Base-by-base conservation (phyloP, 2,888 invertebrate species). In the Drosophila mayaguana region DNA sequence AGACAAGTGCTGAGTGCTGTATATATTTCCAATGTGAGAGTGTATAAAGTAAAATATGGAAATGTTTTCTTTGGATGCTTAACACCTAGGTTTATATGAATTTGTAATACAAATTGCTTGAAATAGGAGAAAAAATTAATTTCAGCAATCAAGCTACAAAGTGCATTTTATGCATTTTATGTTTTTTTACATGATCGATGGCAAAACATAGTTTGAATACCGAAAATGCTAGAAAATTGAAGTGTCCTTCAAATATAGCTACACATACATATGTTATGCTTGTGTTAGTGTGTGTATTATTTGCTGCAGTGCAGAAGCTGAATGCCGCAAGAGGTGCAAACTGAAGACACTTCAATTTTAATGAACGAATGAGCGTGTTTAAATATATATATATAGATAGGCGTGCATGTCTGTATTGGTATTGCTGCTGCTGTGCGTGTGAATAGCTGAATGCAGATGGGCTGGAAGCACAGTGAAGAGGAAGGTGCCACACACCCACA, bases 381-480 rank as follows among this genome's bases (percentile, higher is more conserved):
- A 48, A 48, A n/a, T 48, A 48, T n/a, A 48, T 9, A 28, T 42
- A 14, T 36, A 28, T 48, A 46, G 25, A 20, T 36, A 14, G 42
- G 45, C 8, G 20, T 42, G 34, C 28, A 16, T 60, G 25, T 34
- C 8, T 55, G 54, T 25, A 25, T 55, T 22, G 53, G 28, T 57
- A 63, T 63, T 38, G 55, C 20, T 20, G 32, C 8, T 40, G 40
- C 20, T 56, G 40, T 57, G 28, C 53, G 53, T 54, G 50, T 73
- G 63, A 59, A 63, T 67, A 38, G 54, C 25, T 55, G 42, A 55
- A 50, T 63, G 72, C 63, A 46, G 71, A 72, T 40, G 22, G 53
- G 72, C 51, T 72, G 61, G 62, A 67, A 59, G 65, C 60, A 68
- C 48, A 57, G 36, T 61, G 63, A 69, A 66, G 66, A 63, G 68